Percentiles rank a stretch among this genome's conserved stretches.
Evolutionary conservation across 2,797 vertebrate species (phyloP).

Genomic region (Todus mexicanus): DNA sequence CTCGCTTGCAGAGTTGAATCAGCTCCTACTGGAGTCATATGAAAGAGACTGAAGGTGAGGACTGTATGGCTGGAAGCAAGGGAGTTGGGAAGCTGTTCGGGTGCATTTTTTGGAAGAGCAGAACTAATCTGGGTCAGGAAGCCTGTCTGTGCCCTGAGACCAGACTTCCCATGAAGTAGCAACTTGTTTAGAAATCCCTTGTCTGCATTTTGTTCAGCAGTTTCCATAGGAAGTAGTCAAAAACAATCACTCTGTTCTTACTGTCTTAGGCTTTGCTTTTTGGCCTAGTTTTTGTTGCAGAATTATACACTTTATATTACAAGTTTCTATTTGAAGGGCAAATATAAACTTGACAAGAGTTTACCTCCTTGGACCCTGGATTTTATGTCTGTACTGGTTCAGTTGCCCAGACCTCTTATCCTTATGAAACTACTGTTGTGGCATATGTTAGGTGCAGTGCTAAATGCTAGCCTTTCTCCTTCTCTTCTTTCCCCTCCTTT

Average conservation of each 20-base stretch:
- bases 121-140: neutral
- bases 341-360: neutral
- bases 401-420: neutral
- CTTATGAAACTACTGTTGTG: neutral
- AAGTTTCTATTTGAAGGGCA: neutral
- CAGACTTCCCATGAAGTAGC: neutral
- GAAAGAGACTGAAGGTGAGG: neutral
- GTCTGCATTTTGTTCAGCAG: neutral
- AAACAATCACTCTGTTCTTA: neutral
- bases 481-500: neutral
- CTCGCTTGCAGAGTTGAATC: neutral
- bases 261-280: neutral
- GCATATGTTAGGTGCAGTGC: neutral
- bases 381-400: neutral
- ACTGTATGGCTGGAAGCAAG: neutral
- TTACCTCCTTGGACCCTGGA: neutral
- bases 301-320: neutral
- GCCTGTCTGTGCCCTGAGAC: neutral
- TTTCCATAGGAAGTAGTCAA: neutral
- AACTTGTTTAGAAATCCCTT: neutral
- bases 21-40: fast-evolving
- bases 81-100: fast-evolving
- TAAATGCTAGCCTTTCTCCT: neutral
- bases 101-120: neutral
- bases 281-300: neutral